A percentile compares a stretch with the other conserved stretches of the same genome.
Evolutionary conservation across 2,797 vertebrate species (phyloP).

Genomic region (Catostomus latipinnis): DNA sequence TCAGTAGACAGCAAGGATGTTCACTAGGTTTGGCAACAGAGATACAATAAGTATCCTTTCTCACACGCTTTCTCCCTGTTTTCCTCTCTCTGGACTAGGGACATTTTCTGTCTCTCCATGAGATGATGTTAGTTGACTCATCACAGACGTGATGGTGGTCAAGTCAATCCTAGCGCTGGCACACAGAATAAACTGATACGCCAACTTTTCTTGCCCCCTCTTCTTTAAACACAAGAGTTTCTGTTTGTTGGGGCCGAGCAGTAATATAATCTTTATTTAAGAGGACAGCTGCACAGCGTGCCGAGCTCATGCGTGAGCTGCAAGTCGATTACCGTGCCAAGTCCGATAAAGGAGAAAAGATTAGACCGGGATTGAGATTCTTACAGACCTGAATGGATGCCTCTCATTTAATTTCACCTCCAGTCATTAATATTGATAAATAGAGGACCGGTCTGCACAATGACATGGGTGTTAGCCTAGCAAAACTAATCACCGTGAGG

Average conservation of each 20-base stretch:
- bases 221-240: constrained; percentile 54
- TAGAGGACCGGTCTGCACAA: neutral
- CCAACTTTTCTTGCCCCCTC: constrained; percentile 21
- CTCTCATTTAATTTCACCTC: constrained; percentile 9
- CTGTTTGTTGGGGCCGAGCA: constrained; percentile 51
- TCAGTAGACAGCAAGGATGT: neutral
- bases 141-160: constrained; percentile 3
- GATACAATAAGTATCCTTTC: no score
- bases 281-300: constrained; percentile 64
- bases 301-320: constrained; percentile 9
- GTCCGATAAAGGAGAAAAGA: constrained; percentile 30
- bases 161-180: constrained; percentile 30
- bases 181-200: constrained; percentile 26
- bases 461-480: neutral
- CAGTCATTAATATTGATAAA: neutral
- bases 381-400: constrained; percentile 5
- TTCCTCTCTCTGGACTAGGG: neutral
- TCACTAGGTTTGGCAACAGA: no score
- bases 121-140: constrained; percentile 14
- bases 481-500: neutral
- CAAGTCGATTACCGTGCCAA: constrained; percentile 27
- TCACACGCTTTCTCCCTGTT: neutral
- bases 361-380: neutral
- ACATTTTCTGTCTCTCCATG: neutral
- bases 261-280: constrained; percentile 66